Evolutionary conservation across 1,140 invertebrate species (phyloP), one percentile per base, ranked within the genome.

Genomic region (Zelostemma sp.): DNA sequence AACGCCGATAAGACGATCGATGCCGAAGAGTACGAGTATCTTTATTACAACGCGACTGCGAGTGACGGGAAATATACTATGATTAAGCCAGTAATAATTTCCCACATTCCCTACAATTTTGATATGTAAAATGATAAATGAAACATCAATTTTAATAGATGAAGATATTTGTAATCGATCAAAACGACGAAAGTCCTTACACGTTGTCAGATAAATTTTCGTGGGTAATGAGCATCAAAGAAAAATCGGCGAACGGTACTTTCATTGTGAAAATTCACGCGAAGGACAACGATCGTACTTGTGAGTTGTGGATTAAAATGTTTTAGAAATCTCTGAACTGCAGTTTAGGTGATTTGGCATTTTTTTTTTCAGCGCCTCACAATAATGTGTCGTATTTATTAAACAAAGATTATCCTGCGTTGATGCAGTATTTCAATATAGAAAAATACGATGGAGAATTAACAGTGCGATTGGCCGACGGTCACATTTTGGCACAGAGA

Each of bases 201-300:
- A 15, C 15, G 1, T 19, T 46, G 9, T 3, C 16, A 9, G n/a
- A 46, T 46, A 1, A 4, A 6, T 43, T 6, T 43, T 6, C 14
- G 3, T 16, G 5, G n/a, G 41, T 43, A 16, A 15, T 43, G 17
- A 4, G 17, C 3, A 43, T 43, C 14, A 43, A 43, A 18, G 41
- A 43, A 43, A 43, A 43, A 12, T 43, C 41, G 15, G 5, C 41
- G n/a, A 43, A 43, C 77, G 81, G 75, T 4, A 75, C 74, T 11
- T 51, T 76, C 11, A 80, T 88, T 6, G 74, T 80, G 0, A 51
- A 53, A n/a, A 50, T 89, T 6, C 50, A 72, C 1, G 74, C 80
- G 14, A 70, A 46, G 1, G 88, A 89, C 63, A 51, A 75, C n/a
- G 88, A 89, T 65, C 84, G 88, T 41, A 85, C 87, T 0, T 55